These are phyloP conservation scores for Probaryconus sp. DNA, from an alignment of 1,140 invertebrate species.

Conservation along the genomic window DNA sequence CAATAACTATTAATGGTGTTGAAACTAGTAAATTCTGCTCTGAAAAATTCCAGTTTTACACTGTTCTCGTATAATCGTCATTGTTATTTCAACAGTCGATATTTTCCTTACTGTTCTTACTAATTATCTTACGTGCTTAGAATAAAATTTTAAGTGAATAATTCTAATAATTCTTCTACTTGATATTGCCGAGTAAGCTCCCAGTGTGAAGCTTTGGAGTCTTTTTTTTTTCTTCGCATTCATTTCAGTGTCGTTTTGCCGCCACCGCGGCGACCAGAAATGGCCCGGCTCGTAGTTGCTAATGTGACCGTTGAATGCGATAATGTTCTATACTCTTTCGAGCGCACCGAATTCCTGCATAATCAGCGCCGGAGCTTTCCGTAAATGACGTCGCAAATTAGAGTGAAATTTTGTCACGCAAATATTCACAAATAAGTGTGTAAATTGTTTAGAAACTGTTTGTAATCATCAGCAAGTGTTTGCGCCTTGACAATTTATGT, in stretches of 20 bases:
- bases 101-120: too few species aligned
- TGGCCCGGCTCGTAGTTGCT: conserved; percentile 36
- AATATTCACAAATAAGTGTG: conserved; percentile 23
- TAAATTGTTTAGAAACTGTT: conserved; percentile 38
- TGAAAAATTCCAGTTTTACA: too few species aligned
- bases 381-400: conserved; percentile 51
- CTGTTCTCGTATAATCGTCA: too few species aligned
- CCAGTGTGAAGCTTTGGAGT: conserved; percentile 48
- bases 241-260: conserved; percentile 51
- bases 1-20: too few species aligned
- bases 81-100: too few species aligned
- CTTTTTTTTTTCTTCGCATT: conserved; percentile 49
- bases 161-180: too few species aligned
- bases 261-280: conserved; percentile 54
- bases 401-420: conserved; percentile 36
- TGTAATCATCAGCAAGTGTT: conserved; percentile 9
- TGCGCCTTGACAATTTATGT: not conserved
- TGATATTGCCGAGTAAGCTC: conserved; percentile 60
- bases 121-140: too few species aligned
- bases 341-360: conserved; percentile 44
- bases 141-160: too few species aligned
- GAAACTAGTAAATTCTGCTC: too few species aligned
- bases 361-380: conserved; percentile 42
- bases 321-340: conserved; percentile 55
- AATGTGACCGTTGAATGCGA: conserved; percentile 59